These are phyloP conservation scores for Parambassis ranga DNA, from an alignment of 2,797 vertebrate genomes.

Conservation along the genomic window DNA sequence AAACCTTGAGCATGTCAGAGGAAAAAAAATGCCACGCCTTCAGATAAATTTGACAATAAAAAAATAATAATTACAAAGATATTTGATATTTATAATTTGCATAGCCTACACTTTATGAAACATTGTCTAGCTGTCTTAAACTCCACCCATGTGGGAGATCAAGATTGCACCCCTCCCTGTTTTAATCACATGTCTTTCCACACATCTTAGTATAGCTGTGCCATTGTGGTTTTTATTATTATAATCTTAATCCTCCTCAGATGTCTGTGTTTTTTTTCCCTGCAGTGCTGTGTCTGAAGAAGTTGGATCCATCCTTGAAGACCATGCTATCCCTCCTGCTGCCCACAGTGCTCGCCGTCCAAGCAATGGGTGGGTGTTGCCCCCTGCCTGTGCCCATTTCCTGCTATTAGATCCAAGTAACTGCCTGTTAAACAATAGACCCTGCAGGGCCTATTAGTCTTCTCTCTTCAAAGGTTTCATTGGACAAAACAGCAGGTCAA, in stretches of 20 bases:
- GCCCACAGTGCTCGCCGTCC: conserved; percentile 64
- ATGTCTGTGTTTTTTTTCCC: conserved; percentile 34
- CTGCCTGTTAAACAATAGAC: conserved; percentile 49
- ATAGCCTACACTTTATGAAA: not conserved
- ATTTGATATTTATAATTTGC: too few relatives aligned
- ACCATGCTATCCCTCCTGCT: conserved; percentile 77
- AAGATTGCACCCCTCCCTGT: not conserved
- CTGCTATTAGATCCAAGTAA: conserved; percentile 54
- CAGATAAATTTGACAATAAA: not conserved
- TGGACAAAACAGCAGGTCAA: conserved; percentile 42
- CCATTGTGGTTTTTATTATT: not conserved
- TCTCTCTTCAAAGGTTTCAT: conserved; percentile 37
- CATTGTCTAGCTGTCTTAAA: not conserved
- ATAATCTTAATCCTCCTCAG: conserved; percentile 7
- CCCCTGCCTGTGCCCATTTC: conserved; percentile 13
- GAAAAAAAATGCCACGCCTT: conserved; percentile 9
- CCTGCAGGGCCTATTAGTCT: conserved; percentile 49
- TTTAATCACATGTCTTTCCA: not conserved
- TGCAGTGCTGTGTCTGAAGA: conserved; percentile 65
- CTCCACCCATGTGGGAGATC: not conserved
- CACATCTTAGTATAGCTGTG: not conserved
- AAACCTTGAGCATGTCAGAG: conserved; percentile 5
- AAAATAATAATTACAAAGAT: too few relatives aligned
- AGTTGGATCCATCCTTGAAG: conserved; percentile 44
- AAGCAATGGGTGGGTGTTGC: conserved; percentile 73